Base-by-base conservation (phyloP, 2,797 vertebrate genomes). In the Paedocypris micromegethes region DNA sequence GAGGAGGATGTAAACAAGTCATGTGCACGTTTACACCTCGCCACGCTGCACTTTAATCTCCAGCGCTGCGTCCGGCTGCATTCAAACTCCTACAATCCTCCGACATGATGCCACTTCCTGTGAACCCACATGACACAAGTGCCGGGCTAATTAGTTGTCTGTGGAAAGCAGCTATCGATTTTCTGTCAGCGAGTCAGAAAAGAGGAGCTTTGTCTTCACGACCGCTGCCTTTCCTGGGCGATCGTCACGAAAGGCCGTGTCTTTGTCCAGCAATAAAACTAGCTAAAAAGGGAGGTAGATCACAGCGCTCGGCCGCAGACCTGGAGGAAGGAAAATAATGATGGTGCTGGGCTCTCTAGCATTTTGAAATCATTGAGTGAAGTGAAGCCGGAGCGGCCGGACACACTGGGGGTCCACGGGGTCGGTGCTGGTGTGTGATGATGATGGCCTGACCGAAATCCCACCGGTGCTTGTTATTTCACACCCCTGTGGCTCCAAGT, bases 401-500 rank as follows among this genome's bases (percentile, higher is more conserved):
- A 79, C 83, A 83, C 77, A 83, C 84, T 70, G 72, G 64, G 66
- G 46, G 67, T 73, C 70, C 67, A 64, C 23, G 55, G 64, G 59
- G 52, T 56, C 64, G 73, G 60, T 44, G 46, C 76, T 65, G 71
- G 58, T 71, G 59, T 75, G 75, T 73, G 75, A 70, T 67, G 75
- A 64, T 70, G 72, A 64, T 59, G 72, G 63, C 80, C 80, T 63
- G 40, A 62, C 62, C 77, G 84, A 86, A 89, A 87, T 90, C 89
- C 89, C 88, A 82, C 86, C 84, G 86, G 87, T 87, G 88, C 89
- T 91, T 91, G 86, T 91, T 91, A 91, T 91, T 89, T 89, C 86
- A 87, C 88, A 88, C 86, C 89, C 89, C 88, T 80, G 87, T 81
- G 85, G 90, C 80, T 89, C 76, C 73, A 68, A 68, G 78, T 83